These are phyloP conservation scores for Zophobas morio DNA, from an alignment of 1,140 invertebrate genomes.

Conservation along the genomic window DNA sequence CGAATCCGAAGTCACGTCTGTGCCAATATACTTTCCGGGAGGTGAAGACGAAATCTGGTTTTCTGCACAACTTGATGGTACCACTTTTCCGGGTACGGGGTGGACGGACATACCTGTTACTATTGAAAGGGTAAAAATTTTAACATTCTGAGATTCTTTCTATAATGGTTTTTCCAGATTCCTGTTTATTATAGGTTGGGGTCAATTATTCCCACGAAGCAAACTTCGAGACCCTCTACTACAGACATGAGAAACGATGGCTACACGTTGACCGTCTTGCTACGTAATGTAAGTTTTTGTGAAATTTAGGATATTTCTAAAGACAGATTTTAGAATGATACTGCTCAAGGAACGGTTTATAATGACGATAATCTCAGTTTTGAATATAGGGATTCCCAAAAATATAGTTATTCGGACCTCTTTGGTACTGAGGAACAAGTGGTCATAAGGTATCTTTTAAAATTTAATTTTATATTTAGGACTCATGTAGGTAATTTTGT, in stretches of 20 bases:
- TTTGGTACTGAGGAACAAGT: background rate
- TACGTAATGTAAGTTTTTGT: slow-evolving; percentile 69
- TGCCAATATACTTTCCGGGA: slow-evolving; percentile 90
- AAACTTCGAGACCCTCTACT: slow-evolving; percentile 89
- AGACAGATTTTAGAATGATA: background rate
- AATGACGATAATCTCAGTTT: slow-evolving; percentile 19
- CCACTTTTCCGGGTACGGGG: slow-evolving; percentile 20
- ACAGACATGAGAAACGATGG: slow-evolving; percentile 90
- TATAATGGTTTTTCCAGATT: slow-evolving; percentile 3
- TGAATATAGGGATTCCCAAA: slow-evolving; percentile 1
- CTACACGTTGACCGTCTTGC: slow-evolving; percentile 85
- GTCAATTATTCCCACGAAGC: slow-evolving; percentile 57
- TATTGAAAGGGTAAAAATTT: background rate
- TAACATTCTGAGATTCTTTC: background rate
- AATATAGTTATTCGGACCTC: background rate
- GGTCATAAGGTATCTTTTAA: background rate
- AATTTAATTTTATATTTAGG: background rate
- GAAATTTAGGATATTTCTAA: background rate
- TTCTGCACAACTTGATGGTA: slow-evolving; percentile 83
- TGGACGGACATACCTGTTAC: slow-evolving; percentile 49
- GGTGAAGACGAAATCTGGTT: slow-evolving; percentile 85
- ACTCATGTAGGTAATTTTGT: background rate
- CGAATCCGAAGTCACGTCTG: slow-evolving; percentile 81
- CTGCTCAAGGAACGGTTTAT: background rate
- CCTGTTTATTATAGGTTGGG: slow-evolving; percentile 7